phyloP scores from a whole-genome alignment of 2,113 vertebrate species.

The Erythrocercus mccallii region DNA sequence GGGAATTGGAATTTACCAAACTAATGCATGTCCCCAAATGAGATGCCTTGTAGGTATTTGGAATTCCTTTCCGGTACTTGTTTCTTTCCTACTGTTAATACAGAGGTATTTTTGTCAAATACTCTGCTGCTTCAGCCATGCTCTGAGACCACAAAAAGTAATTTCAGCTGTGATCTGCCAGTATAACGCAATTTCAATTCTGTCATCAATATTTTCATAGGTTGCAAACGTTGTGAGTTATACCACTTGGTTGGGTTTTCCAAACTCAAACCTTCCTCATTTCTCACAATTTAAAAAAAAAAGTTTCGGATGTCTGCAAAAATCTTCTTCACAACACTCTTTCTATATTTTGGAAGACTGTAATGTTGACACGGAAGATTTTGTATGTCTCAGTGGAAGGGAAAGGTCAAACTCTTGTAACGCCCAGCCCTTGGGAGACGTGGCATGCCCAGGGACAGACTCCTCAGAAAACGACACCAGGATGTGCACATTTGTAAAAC shows the following conservation, averaged over 20 bases:
- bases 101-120: not conserved
- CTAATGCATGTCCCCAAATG: not conserved
- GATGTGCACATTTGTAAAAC: not conserved
- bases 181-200: not conserved
- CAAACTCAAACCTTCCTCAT: not conserved
- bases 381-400: not conserved
- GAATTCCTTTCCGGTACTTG: not conserved
- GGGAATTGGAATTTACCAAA: not conserved
- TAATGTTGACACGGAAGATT: not conserved
- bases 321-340: not conserved
- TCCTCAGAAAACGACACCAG: not conserved
- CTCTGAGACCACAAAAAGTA: not conserved
- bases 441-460: not conserved
- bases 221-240: slow-evolving; percentile 14
- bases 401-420: not conserved
- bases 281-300: not conserved
- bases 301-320: not conserved
- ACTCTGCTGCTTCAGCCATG: not conserved
- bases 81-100: not conserved
- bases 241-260: not conserved
- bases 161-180: slow-evolving; percentile 12
- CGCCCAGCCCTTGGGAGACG: fast-evolving
- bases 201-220: slow-evolving; percentile 27
- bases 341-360: not conserved
- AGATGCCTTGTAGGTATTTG: not conserved